These are phyloP conservation scores for Trididemnum clinides DNA, from an alignment of 23 tunicate species.

Conservation along the genomic window DNA sequence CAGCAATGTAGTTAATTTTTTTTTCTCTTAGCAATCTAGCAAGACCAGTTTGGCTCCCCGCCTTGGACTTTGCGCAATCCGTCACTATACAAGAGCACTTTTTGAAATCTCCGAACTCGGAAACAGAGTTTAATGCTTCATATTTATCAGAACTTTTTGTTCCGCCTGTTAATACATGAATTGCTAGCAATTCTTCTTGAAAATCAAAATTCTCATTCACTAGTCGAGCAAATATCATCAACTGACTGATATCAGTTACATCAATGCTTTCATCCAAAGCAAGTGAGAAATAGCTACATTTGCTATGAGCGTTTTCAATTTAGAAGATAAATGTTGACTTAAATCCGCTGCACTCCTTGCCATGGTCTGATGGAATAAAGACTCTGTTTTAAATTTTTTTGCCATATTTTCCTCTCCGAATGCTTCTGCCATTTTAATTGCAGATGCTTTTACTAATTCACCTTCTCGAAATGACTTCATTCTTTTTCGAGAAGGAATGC, in stretches of 20 bases:
- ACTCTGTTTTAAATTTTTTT: not conserved
- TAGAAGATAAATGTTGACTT: too few relatives aligned
- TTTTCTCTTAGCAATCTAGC: not conserved
- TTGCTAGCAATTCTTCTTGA: too few relatives aligned
- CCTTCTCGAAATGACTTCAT: too few relatives aligned
- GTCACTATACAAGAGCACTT: too few relatives aligned
- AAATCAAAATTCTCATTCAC: not conserved
- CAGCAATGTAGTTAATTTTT: not conserved
- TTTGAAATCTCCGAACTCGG: not conserved
- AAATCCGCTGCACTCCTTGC: not conserved
- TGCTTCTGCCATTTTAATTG: too few relatives aligned
- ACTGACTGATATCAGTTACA: too few relatives aligned
- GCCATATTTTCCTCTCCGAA: not conserved
- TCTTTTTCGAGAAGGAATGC: too few relatives aligned
- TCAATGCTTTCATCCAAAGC: too few relatives aligned
- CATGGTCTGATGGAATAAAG: not conserved
- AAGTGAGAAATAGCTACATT: too few relatives aligned
- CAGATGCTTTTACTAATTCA: too few relatives aligned
- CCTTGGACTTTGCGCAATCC: not conserved
- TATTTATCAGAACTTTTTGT: not conserved
- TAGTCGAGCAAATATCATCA: not conserved
- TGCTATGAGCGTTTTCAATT: not conserved
- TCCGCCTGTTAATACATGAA: not conserved
- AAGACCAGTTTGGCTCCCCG: not conserved
- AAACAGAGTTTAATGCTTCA: not conserved